phyloP scores from a whole-genome alignment of 2,888 invertebrate species.

The Empis livida region DNA sequence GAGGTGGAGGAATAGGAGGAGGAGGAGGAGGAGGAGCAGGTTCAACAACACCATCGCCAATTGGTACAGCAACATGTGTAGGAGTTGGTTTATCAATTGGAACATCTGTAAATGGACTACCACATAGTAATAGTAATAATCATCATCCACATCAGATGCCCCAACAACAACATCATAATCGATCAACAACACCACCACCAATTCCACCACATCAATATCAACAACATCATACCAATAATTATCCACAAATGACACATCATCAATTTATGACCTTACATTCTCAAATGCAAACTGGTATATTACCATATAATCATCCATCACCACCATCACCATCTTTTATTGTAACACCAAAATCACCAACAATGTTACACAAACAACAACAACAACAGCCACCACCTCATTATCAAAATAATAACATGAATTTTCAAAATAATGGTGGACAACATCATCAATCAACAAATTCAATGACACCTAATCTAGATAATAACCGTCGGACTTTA shows the following conservation, averaged over 20 bases:
- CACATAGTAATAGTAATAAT: too few relatives aligned
- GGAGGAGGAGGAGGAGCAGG: not conserved
- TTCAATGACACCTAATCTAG: slow-evolving; percentile 25
- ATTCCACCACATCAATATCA: not conserved
- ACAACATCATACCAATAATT: not conserved
- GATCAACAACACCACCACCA: slow-evolving; percentile 3
- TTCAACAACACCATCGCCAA: not conserved
- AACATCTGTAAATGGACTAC: too few relatives aligned
- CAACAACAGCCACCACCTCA: slow-evolving; percentile 24
- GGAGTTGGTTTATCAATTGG: not conserved
- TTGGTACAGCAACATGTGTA: not conserved
- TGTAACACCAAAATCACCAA: slow-evolving; percentile 18
- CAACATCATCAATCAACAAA: slow-evolving; percentile 10
- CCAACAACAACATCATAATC: slow-evolving; percentile 8
- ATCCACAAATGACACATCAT: slow-evolving; percentile 1
- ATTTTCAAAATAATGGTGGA: slow-evolving; percentile 9
- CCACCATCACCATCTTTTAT: slow-evolving; percentile 12
- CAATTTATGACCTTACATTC: too few relatives aligned
- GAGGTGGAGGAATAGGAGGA: slow-evolving; percentile 14
- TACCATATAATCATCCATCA: slow-evolving; percentile 8
- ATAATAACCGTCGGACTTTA: slow-evolving; percentile 27
- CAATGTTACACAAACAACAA: slow-evolving; percentile 24
- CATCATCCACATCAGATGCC: slow-evolving; percentile 8
- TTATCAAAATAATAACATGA: slow-evolving; percentile 21
- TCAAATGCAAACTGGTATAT: slow-evolving; percentile 1